Conservation (phyloP, 1,140 invertebrate species). For the Bombus consobrinus region DNA sequence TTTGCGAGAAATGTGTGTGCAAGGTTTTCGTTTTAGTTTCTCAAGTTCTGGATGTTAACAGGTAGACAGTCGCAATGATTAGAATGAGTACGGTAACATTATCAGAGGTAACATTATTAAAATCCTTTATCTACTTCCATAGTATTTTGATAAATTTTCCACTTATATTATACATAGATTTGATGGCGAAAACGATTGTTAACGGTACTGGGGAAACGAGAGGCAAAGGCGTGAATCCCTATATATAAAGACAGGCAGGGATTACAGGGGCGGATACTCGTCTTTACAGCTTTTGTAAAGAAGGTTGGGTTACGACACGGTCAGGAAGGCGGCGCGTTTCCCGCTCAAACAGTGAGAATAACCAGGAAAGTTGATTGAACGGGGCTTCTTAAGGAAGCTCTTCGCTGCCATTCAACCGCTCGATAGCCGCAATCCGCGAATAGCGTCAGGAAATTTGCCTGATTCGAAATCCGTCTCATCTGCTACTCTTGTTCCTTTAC, state of each 20-base stretch:
- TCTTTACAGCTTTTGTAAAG: neutral
- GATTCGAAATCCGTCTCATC: conserved; percentile 3
- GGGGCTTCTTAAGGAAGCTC: conserved; percentile 33
- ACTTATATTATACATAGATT: too few species aligned
- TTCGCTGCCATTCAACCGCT: neutral
- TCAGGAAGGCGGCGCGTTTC: neutral
- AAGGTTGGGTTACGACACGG: neutral
- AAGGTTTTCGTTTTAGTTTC: too few species aligned
- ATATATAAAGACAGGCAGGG: conserved; percentile 1
- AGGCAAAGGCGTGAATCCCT: neutral
- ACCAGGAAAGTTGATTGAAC: conserved; percentile 43
- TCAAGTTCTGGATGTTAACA: too few species aligned
- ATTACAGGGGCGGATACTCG: conserved; percentile 11
- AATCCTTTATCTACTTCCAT: too few species aligned
- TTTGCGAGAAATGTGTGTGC: too few species aligned
- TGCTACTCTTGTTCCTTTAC: neutral
- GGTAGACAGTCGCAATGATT: too few species aligned
- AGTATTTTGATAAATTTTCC: too few species aligned
- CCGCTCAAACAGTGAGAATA: conserved; percentile 18
- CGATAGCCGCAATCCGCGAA: conserved; percentile 35
- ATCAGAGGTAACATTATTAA: too few species aligned
- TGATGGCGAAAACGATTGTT: too few species aligned
- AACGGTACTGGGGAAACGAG: neutral
- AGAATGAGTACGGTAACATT: too few species aligned
- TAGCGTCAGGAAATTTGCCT: conserved; percentile 25